Conservation (phyloP, 2,113 vertebrate genomes). For the Choloepus hoffmanni region DNA sequence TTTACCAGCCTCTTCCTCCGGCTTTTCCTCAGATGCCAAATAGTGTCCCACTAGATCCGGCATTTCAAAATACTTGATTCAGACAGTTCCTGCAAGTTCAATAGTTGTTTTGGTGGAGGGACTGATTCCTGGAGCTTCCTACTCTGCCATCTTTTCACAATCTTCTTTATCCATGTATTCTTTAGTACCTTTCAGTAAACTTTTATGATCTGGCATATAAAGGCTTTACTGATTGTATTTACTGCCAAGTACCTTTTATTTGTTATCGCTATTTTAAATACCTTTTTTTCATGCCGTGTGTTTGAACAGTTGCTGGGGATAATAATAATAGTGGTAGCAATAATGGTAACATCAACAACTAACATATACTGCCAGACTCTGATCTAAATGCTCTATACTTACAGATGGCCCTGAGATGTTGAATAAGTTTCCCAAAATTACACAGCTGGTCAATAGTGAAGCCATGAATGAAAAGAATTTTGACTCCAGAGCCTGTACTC, state of each 20-base stretch:
- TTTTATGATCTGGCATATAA: neutral
- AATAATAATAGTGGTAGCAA: neutral
- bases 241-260: neutral
- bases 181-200: conserved; percentile 18
- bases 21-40: too few species aligned
- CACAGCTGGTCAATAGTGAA: neutral
- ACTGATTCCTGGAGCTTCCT: too few species aligned
- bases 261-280: neutral
- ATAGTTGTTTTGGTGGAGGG: too few species aligned
- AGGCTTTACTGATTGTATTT: neutral
- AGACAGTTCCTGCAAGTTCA: too few species aligned
- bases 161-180: neutral
- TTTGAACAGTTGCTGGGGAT: neutral
- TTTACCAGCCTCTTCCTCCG: too few species aligned
- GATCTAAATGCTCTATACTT: neutral
- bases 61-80: too few species aligned
- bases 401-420: neutral
- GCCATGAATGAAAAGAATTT: neutral
- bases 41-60: too few species aligned
- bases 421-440: neutral
- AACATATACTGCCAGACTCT: neutral
- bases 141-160: too few species aligned
- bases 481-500: neutral
- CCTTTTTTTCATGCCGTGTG: neutral
- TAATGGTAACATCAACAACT: neutral